Conservation (phyloP, 2,888 invertebrate genomes). For the Ctena decussata region DNA sequence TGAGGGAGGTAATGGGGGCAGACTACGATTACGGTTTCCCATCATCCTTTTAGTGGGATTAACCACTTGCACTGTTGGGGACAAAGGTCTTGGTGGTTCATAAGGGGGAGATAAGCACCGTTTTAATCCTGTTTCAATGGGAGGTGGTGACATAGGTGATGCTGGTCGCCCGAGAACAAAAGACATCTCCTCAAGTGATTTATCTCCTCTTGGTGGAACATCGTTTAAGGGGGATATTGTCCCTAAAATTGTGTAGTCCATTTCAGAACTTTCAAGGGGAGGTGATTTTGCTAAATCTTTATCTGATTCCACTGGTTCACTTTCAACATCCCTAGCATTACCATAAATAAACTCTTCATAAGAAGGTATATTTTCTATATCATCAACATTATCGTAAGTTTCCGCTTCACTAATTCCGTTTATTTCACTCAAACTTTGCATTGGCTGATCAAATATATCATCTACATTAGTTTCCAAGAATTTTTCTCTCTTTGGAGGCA, state of each 20-base stretch:
- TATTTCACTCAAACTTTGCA: slow-evolving; percentile 57
- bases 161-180: slow-evolving; percentile 80
- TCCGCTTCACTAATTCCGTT: slow-evolving; percentile 55
- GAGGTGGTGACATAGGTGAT: slow-evolving; percentile 51
- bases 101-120: slow-evolving; percentile 58
- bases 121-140: slow-evolving; percentile 48
- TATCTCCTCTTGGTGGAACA: slow-evolving; percentile 28
- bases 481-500: neutral
- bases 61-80: slow-evolving; percentile 46
- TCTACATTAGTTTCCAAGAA: slow-evolving; percentile 32
- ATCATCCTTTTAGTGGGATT: slow-evolving; percentile 51
- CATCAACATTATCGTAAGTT: slow-evolving; percentile 57
- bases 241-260: slow-evolving; percentile 80
- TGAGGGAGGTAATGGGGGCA: slow-evolving; percentile 28
- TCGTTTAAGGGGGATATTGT: slow-evolving; percentile 78
- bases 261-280: slow-evolving; percentile 41
- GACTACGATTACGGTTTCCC: slow-evolving; percentile 37
- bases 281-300: slow-evolving; percentile 22
- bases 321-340: neutral
- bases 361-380: slow-evolving; percentile 55
- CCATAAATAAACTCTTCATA: slow-evolving; percentile 59
- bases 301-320: slow-evolving; percentile 5
- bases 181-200: slow-evolving; percentile 72
- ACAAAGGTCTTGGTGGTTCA: slow-evolving; percentile 44
- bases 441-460: slow-evolving; percentile 57